Evolutionary conservation across 2,888 invertebrate genomes (phyloP).

Genomic region (Melanotus villosus): DNA sequence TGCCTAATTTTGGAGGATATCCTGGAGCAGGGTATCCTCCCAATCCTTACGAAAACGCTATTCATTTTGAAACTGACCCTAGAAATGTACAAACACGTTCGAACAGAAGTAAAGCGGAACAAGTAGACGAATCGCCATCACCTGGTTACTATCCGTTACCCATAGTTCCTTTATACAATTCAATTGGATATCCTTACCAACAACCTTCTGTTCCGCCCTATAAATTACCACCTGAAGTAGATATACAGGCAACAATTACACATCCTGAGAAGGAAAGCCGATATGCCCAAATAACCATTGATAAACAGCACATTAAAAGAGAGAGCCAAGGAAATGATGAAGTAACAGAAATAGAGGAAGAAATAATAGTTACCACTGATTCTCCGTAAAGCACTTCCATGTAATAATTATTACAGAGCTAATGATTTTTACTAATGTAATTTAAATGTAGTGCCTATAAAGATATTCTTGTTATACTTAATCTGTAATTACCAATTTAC

Average conservation of each 20-base stretch:
- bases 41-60: constrained; percentile 35
- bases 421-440: too few relatives aligned
- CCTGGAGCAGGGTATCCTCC: constrained; percentile 34
- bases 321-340: not conserved
- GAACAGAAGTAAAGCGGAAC: not conserved
- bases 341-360: not conserved
- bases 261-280: constrained; percentile 27
- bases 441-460: too few relatives aligned
- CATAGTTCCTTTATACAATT: constrained; percentile 18
- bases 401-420: too few relatives aligned
- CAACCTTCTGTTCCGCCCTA: constrained; percentile 10
- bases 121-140: constrained; percentile 20
- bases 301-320: constrained; percentile 8
- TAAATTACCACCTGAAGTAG: constrained; percentile 37
- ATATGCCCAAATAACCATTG: constrained; percentile 38
- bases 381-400: too few relatives aligned
- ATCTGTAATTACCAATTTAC: too few relatives aligned
- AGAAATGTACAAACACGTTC: not conserved
- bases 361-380: not conserved
- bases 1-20: constrained; percentile 1
- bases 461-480: too few relatives aligned
- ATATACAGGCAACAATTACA: constrained; percentile 37
- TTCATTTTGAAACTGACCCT: constrained; percentile 20
- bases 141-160: constrained; percentile 16
- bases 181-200: constrained; percentile 23